Conservation (phyloP, 1,140 invertebrate genomes). For the Drosophila equinoxialis region DNA sequence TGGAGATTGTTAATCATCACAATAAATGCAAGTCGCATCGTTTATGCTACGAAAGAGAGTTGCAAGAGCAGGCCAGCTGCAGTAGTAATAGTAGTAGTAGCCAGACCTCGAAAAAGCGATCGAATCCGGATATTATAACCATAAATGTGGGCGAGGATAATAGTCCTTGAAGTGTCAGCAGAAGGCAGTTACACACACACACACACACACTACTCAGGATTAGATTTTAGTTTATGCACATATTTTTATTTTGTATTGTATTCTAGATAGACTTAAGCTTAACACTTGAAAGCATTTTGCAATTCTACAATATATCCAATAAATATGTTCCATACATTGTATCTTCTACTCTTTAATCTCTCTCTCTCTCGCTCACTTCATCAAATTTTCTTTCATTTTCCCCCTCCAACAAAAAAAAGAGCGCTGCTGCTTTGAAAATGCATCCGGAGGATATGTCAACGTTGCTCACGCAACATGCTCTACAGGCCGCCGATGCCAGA, state of each 20-base stretch:
- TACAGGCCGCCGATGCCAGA: slow-evolving; percentile 68
- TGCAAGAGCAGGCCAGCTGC: slow-evolving; percentile 75
- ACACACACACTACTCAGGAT: slow-evolving; percentile 59
- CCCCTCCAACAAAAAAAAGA: slow-evolving; percentile 28
- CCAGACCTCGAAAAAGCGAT: slow-evolving; percentile 21
- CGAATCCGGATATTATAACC: slow-evolving; percentile 69
- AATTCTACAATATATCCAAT: slow-evolving; percentile 22
- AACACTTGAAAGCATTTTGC: slow-evolving; percentile 60
- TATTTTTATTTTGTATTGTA: slow-evolving; percentile 45
- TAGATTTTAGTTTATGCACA: slow-evolving; percentile 57
- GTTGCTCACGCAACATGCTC: slow-evolving; percentile 72
- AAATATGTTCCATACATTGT: not conserved
- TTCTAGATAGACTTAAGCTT: slow-evolving; percentile 34
- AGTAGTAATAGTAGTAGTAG: slow-evolving; percentile 27
- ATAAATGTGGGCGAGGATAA: slow-evolving; percentile 78
- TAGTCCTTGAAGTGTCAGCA: slow-evolving; percentile 33
- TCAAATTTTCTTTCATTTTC: slow-evolving; percentile 3
- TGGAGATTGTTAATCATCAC: slow-evolving; percentile 90
- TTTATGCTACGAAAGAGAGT: slow-evolving; percentile 85
- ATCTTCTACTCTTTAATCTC: slow-evolving; percentile 25
- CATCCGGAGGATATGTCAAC: slow-evolving; percentile 81
- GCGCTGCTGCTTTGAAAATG: slow-evolving; percentile 69
- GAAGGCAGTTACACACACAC: slow-evolving; percentile 20
- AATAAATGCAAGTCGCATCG: slow-evolving; percentile 90
- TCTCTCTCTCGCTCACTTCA: slow-evolving; percentile 9